Evolutionary conservation across 1,140 invertebrate genomes (phyloP).

Genomic region (Cyrtorhinus lividipennis): DNA sequence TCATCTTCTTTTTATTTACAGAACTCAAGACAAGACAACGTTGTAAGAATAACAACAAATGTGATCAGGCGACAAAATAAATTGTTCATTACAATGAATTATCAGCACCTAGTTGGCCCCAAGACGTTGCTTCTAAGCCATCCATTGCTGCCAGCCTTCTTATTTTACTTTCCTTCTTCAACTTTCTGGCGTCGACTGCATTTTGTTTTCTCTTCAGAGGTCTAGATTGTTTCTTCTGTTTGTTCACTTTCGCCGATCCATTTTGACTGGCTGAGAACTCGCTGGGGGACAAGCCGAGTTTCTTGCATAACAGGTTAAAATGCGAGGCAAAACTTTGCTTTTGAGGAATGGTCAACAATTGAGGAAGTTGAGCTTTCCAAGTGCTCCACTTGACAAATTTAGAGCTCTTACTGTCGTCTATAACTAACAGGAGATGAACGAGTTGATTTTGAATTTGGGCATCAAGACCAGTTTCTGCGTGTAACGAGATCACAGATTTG

Average conservation of each 20-base stretch:
- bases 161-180: constrained; percentile 5
- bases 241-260: not conserved
- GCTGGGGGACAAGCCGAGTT: not conserved
- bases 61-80: too few relatives aligned
- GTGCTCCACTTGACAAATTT: not conserved
- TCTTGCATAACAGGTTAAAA: not conserved
- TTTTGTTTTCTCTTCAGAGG: not conserved
- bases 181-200: not conserved
- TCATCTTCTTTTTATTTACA: too few relatives aligned
- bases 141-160: not conserved
- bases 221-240: not conserved
- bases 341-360: not conserved
- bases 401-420: not conserved
- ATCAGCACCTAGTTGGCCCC: not conserved
- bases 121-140: not conserved
- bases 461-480: not conserved
- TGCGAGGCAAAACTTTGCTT: not conserved
- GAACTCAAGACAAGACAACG: too few relatives aligned
- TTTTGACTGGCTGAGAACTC: not conserved
- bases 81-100: not conserved
- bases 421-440: not conserved
- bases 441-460: not conserved
- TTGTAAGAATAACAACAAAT: too few relatives aligned
- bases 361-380: not conserved
- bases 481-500: not conserved